Conservation (phyloP, 2,797 vertebrate genomes). For the Harpagifer antarcticus region DNA sequence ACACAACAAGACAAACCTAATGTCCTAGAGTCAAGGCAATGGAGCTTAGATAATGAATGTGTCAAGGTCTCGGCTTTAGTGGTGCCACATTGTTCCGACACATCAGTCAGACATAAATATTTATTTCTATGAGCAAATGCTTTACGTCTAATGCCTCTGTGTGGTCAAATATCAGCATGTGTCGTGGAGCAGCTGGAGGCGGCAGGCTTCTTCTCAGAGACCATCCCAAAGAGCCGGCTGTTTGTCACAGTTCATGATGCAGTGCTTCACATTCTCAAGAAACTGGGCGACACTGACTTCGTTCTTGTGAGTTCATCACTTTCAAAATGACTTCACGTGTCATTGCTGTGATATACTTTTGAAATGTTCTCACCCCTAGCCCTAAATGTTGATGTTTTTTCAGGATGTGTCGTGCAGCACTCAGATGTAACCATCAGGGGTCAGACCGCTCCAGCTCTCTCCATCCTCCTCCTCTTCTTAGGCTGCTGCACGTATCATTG, state of each 20-base stretch:
- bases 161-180: slow-evolving; percentile 73
- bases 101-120: slow-evolving; percentile 31
- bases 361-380: background rate
- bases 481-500: slow-evolving; percentile 33
- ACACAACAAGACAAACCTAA: slow-evolving; percentile 48
- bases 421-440: slow-evolving; percentile 79
- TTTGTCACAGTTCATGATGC: slow-evolving; percentile 91
- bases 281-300: slow-evolving; percentile 1
- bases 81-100: slow-evolving; percentile 29
- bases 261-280: slow-evolving; percentile 76
- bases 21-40: slow-evolving; percentile 25
- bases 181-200: slow-evolving; percentile 90
- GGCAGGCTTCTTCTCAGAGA: slow-evolving; percentile 88
- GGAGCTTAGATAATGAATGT: slow-evolving; percentile 31
- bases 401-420: slow-evolving; percentile 71
- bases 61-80: slow-evolving; percentile 49
- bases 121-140: slow-evolving; percentile 29
- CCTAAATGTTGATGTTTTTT: slow-evolving; percentile 6
- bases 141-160: slow-evolving; percentile 13
- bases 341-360: background rate
- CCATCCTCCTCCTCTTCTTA: slow-evolving; percentile 33
- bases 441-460: slow-evolving; percentile 54
- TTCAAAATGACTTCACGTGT: background rate
- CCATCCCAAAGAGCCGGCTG: slow-evolving; percentile 87
- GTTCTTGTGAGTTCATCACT: slow-evolving; percentile 62